Percentiles rank a stretch among this genome's conserved stretches.
These are phyloP conservation scores for Microtus ochrogaster DNA, from an alignment of 2,113 vertebrate species.

Conservation along the genomic window DNA sequence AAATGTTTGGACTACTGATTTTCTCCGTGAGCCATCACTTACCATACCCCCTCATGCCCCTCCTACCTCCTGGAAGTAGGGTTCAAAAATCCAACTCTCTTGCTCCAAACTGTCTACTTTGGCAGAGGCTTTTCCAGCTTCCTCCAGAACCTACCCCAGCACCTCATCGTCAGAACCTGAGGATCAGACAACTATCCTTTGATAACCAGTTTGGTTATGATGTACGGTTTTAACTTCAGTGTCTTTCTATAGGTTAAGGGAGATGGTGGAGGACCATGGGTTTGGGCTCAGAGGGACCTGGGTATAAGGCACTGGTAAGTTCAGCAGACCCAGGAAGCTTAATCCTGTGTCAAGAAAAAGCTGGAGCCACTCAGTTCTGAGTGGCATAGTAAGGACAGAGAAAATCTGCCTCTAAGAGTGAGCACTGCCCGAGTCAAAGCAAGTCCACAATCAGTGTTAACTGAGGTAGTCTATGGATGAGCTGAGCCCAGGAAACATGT, in stretches of 20 bases:
- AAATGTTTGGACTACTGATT: conserved; percentile 38
- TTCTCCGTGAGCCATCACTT: conserved; percentile 1
- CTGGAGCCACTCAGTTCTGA: not conserved
- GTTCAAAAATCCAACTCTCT: not conserved
- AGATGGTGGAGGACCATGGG: not conserved
- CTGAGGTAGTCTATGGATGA: not conserved
- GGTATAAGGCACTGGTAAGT: not conserved
- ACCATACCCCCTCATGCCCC: not conserved
- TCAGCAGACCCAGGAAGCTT: not conserved
- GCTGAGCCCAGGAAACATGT: not conserved
- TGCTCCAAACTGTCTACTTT: not conserved
- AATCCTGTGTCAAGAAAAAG: not conserved
- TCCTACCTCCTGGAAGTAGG: not conserved
- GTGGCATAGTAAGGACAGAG: not conserved
- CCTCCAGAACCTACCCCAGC: not conserved
- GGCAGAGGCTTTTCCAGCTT: not conserved
- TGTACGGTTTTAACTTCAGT: not conserved
- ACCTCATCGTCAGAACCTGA: not conserved
- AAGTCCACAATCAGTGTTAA: not conserved
- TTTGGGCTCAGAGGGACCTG: not conserved
- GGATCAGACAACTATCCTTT: not conserved
- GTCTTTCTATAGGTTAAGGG: not conserved
- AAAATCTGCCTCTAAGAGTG: not conserved
- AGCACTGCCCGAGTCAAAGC: not conserved
- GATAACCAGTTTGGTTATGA: not conserved